Evolutionary conservation across 2,797 vertebrate genomes (phyloP), one percentile per base, ranked within the genome.

Genomic region (Sebastes taczanowskii): DNA sequence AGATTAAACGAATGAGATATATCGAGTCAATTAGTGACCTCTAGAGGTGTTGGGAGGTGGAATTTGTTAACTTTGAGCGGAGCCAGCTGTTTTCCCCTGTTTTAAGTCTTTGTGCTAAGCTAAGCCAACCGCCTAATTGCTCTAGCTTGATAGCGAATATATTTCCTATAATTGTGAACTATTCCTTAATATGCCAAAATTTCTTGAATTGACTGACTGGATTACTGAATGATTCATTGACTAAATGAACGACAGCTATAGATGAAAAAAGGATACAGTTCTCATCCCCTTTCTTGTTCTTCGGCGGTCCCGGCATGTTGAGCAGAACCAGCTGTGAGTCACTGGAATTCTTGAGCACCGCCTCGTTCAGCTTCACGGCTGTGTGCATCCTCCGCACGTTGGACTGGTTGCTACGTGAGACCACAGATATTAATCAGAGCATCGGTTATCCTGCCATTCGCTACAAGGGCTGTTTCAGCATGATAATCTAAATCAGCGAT

Each of bases 301-400:
- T 97, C 0, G 98, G 98, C 3, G 98, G 98, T 25, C 98, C 98
- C 0, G 98, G 98, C 98, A 99, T 99, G 94, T 99, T 99, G 79
- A 99, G 94, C 86, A 99, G 91, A 56, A 99, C 98, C 62, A 99
- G 96, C 71, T 98, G 95, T 11, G 98, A 97, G 0, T 96, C 80
- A 25, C 96, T 92, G 60, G 98, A 99, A 82, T 97, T 98, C 77
- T 93, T 96, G 62, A 97, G 95, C 34, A 99, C 95, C 4, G 92
- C 96, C 35, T 95, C 96, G 4, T 97, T 97, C 66, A 98, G 93
- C 89, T 94, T 97, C 64, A 97, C 96, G 3, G 97, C 96, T 0
- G 97, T 98, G 91, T 96, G 96, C 97, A 97, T 97, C 91, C 97
- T 94, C 79, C 97, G 94, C 49, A 97, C 96, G 0, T 99, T 99